Evolutionary conservation across 1,140 invertebrate genomes (phyloP).

Genomic region (Euwallacea fornicatus): DNA sequence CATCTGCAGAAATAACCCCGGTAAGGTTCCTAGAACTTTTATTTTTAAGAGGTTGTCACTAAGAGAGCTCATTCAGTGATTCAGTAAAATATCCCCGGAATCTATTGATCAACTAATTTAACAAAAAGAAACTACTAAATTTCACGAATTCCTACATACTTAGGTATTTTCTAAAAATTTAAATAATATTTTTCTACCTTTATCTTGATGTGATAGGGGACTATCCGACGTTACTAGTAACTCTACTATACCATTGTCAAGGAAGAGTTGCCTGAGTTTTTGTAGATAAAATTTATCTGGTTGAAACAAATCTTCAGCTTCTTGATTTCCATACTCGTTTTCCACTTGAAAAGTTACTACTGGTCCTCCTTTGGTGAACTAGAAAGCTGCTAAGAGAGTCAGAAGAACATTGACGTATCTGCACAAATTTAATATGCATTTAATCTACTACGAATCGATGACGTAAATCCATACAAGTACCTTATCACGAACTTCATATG

Average conservation of each 20-base stretch:
- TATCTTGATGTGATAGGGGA: slow-evolving; percentile 22
- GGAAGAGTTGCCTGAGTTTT: slow-evolving; percentile 51
- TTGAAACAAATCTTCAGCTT: slow-evolving; percentile 6
- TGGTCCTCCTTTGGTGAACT: slow-evolving; percentile 60
- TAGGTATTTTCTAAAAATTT: neutral
- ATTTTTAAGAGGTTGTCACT: slow-evolving; percentile 1
- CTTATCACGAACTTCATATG: slow-evolving; percentile 57
- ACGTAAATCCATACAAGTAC: slow-evolving; percentile 44
- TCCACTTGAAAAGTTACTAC: slow-evolving; percentile 61
- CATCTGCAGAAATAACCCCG: slow-evolving; percentile 35
- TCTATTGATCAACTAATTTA: neutral
- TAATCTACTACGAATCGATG: too few relatives aligned
- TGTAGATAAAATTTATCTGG: slow-evolving; percentile 49
- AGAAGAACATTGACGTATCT: slow-evolving; percentile 58
- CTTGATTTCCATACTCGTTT: slow-evolving; percentile 60
- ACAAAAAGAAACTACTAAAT: neutral
- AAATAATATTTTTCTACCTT: too few relatives aligned
- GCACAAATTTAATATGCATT: slow-evolving; percentile 10
- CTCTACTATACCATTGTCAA: slow-evolving; percentile 53
- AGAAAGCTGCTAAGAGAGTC: slow-evolving; percentile 55
- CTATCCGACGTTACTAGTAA: slow-evolving; percentile 57
- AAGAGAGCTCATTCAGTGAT: neutral
- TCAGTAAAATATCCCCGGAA: neutral
- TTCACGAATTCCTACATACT: neutral
- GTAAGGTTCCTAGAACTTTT: slow-evolving; percentile 30